Evolutionary conservation across 1,140 invertebrate genomes (phyloP), one percentile per base, ranked within the genome.

Genomic region (Euura lappo): DNA sequence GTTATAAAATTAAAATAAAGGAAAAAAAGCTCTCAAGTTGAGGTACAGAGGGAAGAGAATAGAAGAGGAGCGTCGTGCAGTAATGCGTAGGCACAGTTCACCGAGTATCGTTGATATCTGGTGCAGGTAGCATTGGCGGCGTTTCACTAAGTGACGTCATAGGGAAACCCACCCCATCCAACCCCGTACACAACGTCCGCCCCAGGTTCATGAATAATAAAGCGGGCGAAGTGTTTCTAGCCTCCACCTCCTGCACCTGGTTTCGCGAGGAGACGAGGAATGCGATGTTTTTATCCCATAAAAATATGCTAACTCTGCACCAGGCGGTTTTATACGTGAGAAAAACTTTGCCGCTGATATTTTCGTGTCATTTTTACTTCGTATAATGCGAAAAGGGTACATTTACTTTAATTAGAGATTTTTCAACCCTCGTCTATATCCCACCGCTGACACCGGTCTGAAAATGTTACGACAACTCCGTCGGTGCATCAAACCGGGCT

Each of bases 131-230:
- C 28, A n/a, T n/a, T 60, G 51, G 51, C 8, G 10, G 51, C 51
- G 51, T 8, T 60, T 3, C 51, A 60, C 60, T 45, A 71, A 71
- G 13, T 44, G 46, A 74, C 44, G 71, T 45, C 44, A 13, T 65
- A 72, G 70, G 44, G 42, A 69, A 71, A 69, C 71, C 44, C 73
- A 69, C 72, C 46, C 43, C 8, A 45, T 73, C 69, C 69, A 67
- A 45, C 65, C 65, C 69, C 73, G 13, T 60, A 60, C 51, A 6
- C 51, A 60, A 60, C 72, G 73, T 70, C 60, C 74, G 70, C 72
- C 74, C 79, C 79, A 76, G 80, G 86, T 87, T 87, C 86, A 87
- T 87, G 86, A 87, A 87, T 87, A 87, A 87, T 87, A 87, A 87
- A 85, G 84, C 83, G 84, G 78, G 76, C 83, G 78, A 84, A 85